Base-by-base conservation (phyloP, 2,113 vertebrate species). In the Platysternon megacephalum region DNA sequence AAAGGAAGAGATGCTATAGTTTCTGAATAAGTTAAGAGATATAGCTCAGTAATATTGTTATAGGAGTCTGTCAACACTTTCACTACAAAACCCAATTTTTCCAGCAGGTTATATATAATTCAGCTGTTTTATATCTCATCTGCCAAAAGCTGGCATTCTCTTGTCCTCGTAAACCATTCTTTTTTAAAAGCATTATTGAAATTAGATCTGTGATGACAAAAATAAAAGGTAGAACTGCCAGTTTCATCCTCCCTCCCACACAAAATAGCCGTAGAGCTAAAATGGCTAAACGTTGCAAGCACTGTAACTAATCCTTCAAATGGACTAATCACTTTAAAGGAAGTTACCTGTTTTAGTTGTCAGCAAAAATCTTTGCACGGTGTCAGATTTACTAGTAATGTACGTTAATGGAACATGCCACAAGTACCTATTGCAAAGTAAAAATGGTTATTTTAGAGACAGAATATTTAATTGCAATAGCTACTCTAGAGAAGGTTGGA, bases 341-440 rank as follows among this genome's bases (percentile, higher is more conserved):
- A 84, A 94, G 90, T 95, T 96, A 98, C 98, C 98, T 97, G 97
- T 98, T 97, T 97, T 96, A 76, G 96, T 97, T 79, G 90, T 98
- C 87, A 98, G 96, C 95, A 98, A 90, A 95, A 98, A 98, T 74
- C 96, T 97, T 29, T 98, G 95, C 78, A 98, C 68, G 0, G 13
- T 39, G 7, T 96, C 81, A 44, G 97, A 98, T 92, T 97, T 97
- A 91, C 97, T 98, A 80, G 98, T 98, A 39, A 98, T 88, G 44
- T 97, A 98, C 17, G 98, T 98, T 79, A 98, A 68, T 5, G 98
- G 98, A 52, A 98, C 90, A 68, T 98, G 97, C 98, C 98, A 98
- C 76, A 98, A 53, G 49, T 93, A 96, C 79, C 98, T 98, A 42
- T 10, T 87, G 85, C 19, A 90, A 94, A 82, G 79, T 28, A 95